phyloP scores from a whole-genome alignment of 2,113 vertebrate species.

The Synchiropus splendidus region DNA sequence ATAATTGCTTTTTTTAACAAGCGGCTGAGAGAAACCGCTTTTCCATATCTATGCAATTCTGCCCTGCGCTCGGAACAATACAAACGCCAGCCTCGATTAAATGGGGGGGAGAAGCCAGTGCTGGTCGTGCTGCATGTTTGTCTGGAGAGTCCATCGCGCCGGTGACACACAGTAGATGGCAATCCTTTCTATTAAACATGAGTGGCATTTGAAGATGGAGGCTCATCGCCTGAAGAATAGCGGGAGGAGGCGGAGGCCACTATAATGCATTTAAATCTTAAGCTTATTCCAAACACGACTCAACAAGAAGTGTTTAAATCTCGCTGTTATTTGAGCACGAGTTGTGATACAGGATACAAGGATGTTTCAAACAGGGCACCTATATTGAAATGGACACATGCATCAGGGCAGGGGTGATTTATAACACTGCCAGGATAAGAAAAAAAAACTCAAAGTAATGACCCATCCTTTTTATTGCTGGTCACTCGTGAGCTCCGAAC shows the following conservation, averaged over 20 bases:
- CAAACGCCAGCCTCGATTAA: conserved; percentile 63
- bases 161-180: conserved; percentile 51
- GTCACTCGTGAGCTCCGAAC: conserved; percentile 13
- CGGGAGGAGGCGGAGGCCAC: conserved; percentile 22
- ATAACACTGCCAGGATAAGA: conserved; percentile 21
- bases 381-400: not conserved
- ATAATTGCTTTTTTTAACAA: conserved; percentile 72
- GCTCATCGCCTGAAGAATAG: conserved; percentile 21
- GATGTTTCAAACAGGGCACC: conserved; percentile 13
- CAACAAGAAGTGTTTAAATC: too few species aligned
- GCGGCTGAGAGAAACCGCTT: conserved; percentile 58
- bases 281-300: too few species aligned
- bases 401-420: conserved; percentile 30
- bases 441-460: conserved; percentile 14
- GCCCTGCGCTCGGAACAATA: conserved; percentile 58
- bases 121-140: conserved; percentile 40
- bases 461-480: not conserved
- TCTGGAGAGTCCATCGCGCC: conserved; percentile 51
- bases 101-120: conserved; percentile 42
- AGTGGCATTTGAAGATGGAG: conserved; percentile 47
- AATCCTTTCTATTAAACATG: conserved; percentile 55
- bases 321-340: conserved; percentile 47
- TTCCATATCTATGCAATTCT: conserved; percentile 68
- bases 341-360: conserved; percentile 26
- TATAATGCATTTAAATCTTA: conserved; percentile 11